Conservation (phyloP, 2,888 invertebrate species). For the Pinctada fucata region DNA sequence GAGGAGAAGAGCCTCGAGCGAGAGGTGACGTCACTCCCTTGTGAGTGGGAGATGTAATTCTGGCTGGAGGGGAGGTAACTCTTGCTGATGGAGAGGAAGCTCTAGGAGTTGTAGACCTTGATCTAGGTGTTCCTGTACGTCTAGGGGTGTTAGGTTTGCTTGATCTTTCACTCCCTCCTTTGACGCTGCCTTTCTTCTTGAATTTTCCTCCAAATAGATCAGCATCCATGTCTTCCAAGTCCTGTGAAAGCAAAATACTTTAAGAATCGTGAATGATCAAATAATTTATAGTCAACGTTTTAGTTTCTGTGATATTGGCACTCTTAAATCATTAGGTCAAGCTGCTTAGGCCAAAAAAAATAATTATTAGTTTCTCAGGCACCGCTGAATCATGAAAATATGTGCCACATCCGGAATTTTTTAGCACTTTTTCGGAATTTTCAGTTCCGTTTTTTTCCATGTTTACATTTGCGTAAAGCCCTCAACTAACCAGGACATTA, state of each 20-base stretch:
- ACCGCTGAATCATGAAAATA: too few species aligned
- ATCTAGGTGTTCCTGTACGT: conserved; percentile 56
- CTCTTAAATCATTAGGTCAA: too few species aligned
- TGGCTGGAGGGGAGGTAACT: conserved; percentile 55
- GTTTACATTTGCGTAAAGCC: too few species aligned
- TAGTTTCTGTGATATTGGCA: too few species aligned
- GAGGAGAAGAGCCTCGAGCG: conserved; percentile 35
- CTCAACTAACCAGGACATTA: too few species aligned
- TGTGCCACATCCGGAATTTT: too few species aligned
- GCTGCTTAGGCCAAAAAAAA: too few species aligned
- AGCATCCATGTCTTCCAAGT: conserved; percentile 73
- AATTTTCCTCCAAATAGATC: conserved; percentile 65
- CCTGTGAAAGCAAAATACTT: conserved; percentile 48
- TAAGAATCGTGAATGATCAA: too few species aligned
- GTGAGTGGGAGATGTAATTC: conserved; percentile 59
- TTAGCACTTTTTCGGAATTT: too few species aligned
- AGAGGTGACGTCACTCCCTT: conserved; percentile 38
- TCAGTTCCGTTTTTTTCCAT: too few species aligned
- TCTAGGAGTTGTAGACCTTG: conserved; percentile 55
- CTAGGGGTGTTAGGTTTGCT: conserved; percentile 62
- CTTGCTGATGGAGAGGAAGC: conserved; percentile 53
- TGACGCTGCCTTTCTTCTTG: conserved; percentile 58
- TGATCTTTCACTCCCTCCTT: conserved; percentile 49
- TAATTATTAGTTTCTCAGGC: too few species aligned
- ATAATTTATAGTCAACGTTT: too few species aligned